Evolutionary conservation across 1,140 invertebrate species (phyloP), one percentile per base, ranked within the genome.

Genomic region (Drosophila ercepeae): DNA sequence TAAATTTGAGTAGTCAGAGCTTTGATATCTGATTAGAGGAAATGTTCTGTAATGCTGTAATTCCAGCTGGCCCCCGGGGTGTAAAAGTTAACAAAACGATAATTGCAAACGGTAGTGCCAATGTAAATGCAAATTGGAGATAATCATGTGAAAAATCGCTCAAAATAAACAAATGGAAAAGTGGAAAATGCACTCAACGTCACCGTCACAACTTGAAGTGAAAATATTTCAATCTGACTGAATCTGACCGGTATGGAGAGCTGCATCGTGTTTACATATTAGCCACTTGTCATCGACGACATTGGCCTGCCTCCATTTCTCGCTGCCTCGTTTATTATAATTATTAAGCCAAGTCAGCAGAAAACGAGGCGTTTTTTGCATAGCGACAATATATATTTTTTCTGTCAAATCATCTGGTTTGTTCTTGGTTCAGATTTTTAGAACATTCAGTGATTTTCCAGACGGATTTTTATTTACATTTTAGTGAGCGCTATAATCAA

Each of bases 141-240:
- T 72, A 75, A 86, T 78, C 49, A 86, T 84, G 81, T 55, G 82
- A 84, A 84, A 84, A 81, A 50, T 81, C 54, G 36, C 63, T 67
- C 67, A 81, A 79, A 86, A 73, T 74, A 69, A 75, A 53, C 71
- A 74, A 63, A 50, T 25, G 54, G 32, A 49, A 42, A 61, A 63
- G 53, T 25, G 54, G 32, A 49, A 42, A 61, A 67, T 59, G 63
- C 41, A 78, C 16, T 67, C 45, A 39, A 13, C 67, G 34, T 50
- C 34, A n/a, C n/a, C n/a, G n/a, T n/a, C n/a, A n/a, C n/a, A n/a
- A n/a, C n/a, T n/a, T n/a, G n/a, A 50, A 63, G 13, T 19, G 45
- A 14, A 29, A 19, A 29, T 42, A 29, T 16, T 25, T 67, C 39
- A 16, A 29, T 29, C 23, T 49, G 16, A 14, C 19, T 2, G 39